Percentiles rank a stretch among this genome's conserved stretches.
These are phyloP conservation scores for Drosophila aldrichi DNA, from an alignment of 2,888 invertebrate species.

Conservation along the genomic window DNA sequence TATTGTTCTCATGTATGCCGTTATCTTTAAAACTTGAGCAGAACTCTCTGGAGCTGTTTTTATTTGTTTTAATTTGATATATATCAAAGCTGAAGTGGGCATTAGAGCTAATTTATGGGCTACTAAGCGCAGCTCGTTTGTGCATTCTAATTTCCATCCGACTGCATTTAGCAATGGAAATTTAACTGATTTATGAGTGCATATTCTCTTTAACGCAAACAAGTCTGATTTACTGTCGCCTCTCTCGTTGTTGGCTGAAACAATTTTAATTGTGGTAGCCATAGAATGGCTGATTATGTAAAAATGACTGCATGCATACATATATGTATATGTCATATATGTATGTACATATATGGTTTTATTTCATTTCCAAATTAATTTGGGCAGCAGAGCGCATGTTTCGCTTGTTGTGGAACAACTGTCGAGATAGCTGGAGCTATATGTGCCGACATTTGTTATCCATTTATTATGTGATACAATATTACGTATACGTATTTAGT, in stretches of 20 bases:
- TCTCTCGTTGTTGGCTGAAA: not conserved
- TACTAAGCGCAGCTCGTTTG: not conserved
- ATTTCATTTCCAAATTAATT: slow-evolving; percentile 57
- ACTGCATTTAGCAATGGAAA: slow-evolving; percentile 6
- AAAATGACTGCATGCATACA: slow-evolving; percentile 24
- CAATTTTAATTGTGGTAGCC: slow-evolving; percentile 11
- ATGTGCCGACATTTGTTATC: slow-evolving; percentile 14
- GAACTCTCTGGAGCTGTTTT: not conserved
- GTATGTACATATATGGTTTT: not conserved
- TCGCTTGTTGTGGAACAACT: slow-evolving; percentile 16
- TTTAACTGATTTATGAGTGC: not conserved
- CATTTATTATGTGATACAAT: slow-evolving; percentile 2
- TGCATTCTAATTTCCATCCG: slow-evolving; percentile 1
- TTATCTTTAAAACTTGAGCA: not conserved
- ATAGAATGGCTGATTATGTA: slow-evolving; percentile 10
- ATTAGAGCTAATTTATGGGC: not conserved
- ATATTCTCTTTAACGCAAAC: not conserved
- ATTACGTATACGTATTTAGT: slow-evolving; percentile 12
- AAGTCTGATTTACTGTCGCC: slow-evolving; percentile 1
- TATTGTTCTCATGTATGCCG: not conserved
- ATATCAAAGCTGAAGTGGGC: slow-evolving; percentile 1
- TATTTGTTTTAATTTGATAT: not conserved
- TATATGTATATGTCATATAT: not conserved
- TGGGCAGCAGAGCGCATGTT: slow-evolving; percentile 36
- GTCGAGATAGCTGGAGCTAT: slow-evolving; percentile 15